Conservation (phyloP, 2,113 vertebrate species). For the Macrotus californicus region DNA sequence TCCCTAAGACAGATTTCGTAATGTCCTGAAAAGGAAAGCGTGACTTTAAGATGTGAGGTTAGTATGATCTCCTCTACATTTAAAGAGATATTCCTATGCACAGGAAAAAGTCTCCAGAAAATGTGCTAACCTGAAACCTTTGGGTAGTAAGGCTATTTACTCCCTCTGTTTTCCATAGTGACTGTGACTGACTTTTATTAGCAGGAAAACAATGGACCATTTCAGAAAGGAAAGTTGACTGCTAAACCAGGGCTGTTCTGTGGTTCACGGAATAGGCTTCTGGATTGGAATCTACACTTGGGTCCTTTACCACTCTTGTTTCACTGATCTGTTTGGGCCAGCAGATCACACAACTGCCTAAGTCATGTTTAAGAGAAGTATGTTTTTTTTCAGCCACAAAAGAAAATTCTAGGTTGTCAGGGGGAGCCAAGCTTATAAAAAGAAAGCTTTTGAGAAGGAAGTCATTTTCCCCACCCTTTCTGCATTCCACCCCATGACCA, state of each 20-base stretch:
- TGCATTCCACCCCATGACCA: slow-evolving; percentile 3
- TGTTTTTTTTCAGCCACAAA: neutral
- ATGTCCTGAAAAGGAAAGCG: neutral
- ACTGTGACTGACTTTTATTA: neutral
- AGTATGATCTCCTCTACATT: neutral
- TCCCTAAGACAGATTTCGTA: neutral
- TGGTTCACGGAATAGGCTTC: neutral
- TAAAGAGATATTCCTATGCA: neutral
- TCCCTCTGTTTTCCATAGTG: neutral
- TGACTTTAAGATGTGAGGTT: neutral
- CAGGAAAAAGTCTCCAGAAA: neutral
- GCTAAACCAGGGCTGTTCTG: neutral
- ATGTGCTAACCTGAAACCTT: neutral
- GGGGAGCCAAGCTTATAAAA: neutral
- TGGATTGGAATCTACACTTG: neutral
- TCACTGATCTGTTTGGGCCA: neutral
- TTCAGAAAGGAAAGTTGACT: neutral
- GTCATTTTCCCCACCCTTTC: neutral
- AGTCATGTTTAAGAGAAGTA: slow-evolving; percentile 6
- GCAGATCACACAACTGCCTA: neutral
- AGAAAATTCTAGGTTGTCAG: slow-evolving; percentile 42
- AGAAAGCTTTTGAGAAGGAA: slow-evolving; percentile 36
- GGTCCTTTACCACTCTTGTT: neutral
- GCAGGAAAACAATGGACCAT: neutral
- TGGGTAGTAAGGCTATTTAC: neutral